Evolutionary conservation across 2,113 vertebrate species (phyloP).

Genomic region (Erpornis zantholeuca): DNA sequence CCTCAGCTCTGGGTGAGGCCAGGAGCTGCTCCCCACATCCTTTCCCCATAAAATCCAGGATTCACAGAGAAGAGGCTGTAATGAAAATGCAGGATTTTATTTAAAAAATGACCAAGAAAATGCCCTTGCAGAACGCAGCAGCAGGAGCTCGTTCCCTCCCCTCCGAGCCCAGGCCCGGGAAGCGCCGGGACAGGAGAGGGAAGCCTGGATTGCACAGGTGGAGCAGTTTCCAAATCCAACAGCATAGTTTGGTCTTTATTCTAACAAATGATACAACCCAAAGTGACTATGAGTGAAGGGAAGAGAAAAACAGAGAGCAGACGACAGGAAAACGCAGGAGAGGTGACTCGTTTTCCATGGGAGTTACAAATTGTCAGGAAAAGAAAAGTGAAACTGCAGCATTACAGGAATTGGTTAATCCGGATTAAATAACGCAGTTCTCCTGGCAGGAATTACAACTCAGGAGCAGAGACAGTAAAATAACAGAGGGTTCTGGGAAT

Average conservation of each 20-base stretch:
- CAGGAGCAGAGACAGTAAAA: neutral
- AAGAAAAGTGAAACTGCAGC: conserved; percentile 56
- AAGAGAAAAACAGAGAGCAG: conserved; percentile 22
- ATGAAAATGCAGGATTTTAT: conserved; percentile 26
- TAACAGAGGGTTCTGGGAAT: neutral
- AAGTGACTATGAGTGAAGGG: conserved; percentile 24
- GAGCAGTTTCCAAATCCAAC: neutral
- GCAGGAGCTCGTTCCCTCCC: neutral
- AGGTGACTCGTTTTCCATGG: neutral
- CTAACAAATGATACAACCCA: conserved; percentile 56
- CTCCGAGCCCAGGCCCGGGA: neutral
- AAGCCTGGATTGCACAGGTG: neutral
- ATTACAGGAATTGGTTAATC: conserved; percentile 56
- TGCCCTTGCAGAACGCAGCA: neutral
- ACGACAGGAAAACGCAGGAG: neutral
- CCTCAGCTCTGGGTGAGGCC: neutral
- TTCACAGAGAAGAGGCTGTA: neutral
- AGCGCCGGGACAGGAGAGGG: neutral
- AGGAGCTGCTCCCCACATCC: neutral
- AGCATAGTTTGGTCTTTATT: conserved; percentile 66
- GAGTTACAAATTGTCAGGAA: conserved; percentile 35
- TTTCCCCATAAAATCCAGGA: rapidly evolving
- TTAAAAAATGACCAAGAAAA: neutral
- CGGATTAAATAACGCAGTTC: neutral
- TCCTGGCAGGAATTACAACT: neutral